Base-by-base conservation (phyloP, 2,888 invertebrate species). In the Pyralis farinalis region DNA sequence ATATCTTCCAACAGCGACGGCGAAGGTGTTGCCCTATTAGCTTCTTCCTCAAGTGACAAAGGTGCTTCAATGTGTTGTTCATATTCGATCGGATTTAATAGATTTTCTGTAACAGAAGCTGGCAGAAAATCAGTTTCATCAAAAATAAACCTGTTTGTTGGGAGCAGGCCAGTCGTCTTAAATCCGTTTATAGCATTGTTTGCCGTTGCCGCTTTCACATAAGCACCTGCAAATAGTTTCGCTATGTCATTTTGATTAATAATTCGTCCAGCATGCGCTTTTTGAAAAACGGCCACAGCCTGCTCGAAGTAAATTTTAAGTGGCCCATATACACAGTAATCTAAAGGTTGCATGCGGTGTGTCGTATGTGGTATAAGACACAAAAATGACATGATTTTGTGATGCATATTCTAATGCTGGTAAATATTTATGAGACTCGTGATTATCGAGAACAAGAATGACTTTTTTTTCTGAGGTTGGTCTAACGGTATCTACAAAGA, bases 381-480 rank as follows among this genome's bases (percentile, higher is more conserved):
- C 9, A 36, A 47, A 42, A 22, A 47, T 44, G 2, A 44, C 40
- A 42, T 47, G 36, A 29, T 44, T 38, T 20, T 28, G n/a, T 2
- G 42, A 37, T 3, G 47, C 47, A 22, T 21, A 43, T 31, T 47
- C 42, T 10, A 47, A 37, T 9, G 42, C 43, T 22, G 33, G 37
- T 2, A 38, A 29, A 34, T 43, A 43, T 22, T 44, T 44, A 16
- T 43, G 43, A 6, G 39, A 39, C 16, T 36, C 41, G 28, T 44
- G 44, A 21, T 44, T 44, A 30, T 44, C 42, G 29, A 40, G 9
- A 3, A 42, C 30, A 16, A 46, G 33, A 16, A 43, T 28, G 21
- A 44, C 29, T 40, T 44, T 43, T 20, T 36, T 44, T 2, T 43
- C 42, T 30, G 29, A 25, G 9, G 53, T 52, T 30, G 47, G 53